These are phyloP conservation scores for Strigamia crassipes DNA, from an alignment of 2,888 invertebrate species.

Conservation along the genomic window DNA sequence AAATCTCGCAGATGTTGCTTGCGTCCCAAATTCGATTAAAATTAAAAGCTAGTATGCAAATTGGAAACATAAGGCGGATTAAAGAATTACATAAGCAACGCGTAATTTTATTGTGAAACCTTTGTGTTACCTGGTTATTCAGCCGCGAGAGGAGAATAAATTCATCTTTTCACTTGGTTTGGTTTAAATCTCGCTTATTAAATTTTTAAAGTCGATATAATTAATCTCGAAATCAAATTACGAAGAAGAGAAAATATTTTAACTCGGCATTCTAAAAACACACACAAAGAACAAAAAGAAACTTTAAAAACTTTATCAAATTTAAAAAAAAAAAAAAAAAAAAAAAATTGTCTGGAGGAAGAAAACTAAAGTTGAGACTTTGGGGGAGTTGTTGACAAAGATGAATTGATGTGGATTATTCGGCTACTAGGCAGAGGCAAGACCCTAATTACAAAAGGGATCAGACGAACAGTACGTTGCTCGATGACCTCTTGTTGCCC, in stretches of 20 bases:
- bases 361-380: neutral
- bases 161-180: neutral
- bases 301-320: neutral
- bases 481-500: constrained; percentile 11
- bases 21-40: neutral
- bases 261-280: neutral
- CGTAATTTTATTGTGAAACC: neutral
- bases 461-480: neutral
- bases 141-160: neutral
- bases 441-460: constrained; percentile 16
- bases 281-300: neutral
- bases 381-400: neutral
- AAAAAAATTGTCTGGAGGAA: neutral
- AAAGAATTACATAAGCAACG: neutral
- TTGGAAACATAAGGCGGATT: neutral
- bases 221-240: neutral
- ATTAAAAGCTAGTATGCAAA: neutral
- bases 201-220: neutral
- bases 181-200: neutral
- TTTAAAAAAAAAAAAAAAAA: neutral
- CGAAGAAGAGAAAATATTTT: neutral
- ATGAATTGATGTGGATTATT: constrained; percentile 7
- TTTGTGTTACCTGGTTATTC: neutral
- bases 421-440: constrained; percentile 11
- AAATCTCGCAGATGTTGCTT: neutral